Evolutionary conservation across 2,797 vertebrate genomes (phyloP), one percentile per base, ranked within the genome.

Genomic region (Liparis tanakae): DNA sequence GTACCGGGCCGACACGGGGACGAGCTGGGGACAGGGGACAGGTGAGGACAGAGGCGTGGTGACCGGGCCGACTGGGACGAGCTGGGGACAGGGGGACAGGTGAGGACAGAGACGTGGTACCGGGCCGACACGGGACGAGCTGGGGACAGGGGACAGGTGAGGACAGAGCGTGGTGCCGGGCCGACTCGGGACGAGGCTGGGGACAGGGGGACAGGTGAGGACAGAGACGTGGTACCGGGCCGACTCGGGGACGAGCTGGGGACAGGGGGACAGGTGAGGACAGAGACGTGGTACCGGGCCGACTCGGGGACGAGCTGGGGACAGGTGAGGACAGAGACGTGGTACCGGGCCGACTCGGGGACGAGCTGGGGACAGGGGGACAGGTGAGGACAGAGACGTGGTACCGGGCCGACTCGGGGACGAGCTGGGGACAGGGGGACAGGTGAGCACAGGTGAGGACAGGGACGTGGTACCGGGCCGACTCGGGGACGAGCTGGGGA

Each of bases 1-100:
- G 87, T 94, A 98, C 10, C 97, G 94, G 0, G 96, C 97, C 0
- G 97, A 99, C 86, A 99, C 98, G 0, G 98, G 98, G 72, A 99
- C 96, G 20, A 96, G 96, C 98, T 89, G 72, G 4, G 20, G 10
- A 59, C 44, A 34, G 25, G 25, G 25, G 25, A 30, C 25, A 30
- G 25, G 25, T 30, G 25, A 30, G 37, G 50, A 41, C 3, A 54
- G 12, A 30, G 10, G 51, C 34, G 22, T n/a, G n/a, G n/a, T n/a
- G n/a, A n/a, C n/a, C n/a, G n/a, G n/a, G n/a, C n/a, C n/a, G n/a
- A n/a, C n/a, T n/a, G n/a, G 13, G 18, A n/a, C n/a, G n/a, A n/a
- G n/a, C n/a, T n/a, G n/a, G n/a, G n/a, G 58, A 60, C 12, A 74
- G 25, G 25, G 25, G 25, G 25, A 30, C 25, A 30, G 25, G 25